Evolutionary conservation across 2,113 vertebrate genomes (phyloP).

Genomic region (Barnardius zonarius): DNA sequence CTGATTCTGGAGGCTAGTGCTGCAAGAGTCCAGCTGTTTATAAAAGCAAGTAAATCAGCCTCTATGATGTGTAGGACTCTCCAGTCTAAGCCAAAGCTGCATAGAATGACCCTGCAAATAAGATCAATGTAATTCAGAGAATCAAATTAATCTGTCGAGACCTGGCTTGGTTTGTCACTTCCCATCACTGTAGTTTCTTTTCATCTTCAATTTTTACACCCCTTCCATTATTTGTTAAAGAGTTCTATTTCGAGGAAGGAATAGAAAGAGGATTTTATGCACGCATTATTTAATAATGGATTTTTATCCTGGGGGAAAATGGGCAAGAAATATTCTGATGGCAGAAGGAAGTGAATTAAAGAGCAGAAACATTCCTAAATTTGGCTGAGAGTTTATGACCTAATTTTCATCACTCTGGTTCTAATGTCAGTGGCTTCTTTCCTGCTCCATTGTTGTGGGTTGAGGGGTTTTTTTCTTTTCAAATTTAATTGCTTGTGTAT

Average conservation of each 20-base stretch:
- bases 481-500: slow-evolving; percentile 43
- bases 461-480: background rate
- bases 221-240: background rate
- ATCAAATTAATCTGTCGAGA: slow-evolving; percentile 26
- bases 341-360: slow-evolving; percentile 45
- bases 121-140: slow-evolving; percentile 2
- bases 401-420: slow-evolving; percentile 36
- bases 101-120: background rate
- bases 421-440: slow-evolving; percentile 21
- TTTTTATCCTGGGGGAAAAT: background rate
- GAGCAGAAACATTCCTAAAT: background rate
- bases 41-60: background rate
- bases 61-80: background rate
- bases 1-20: background rate
- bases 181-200: background rate
- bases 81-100: background rate
- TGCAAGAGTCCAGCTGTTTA: background rate
- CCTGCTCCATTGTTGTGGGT: background rate
- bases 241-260: slow-evolving; percentile 10
- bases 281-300: slow-evolving; percentile 12
- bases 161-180: slow-evolving; percentile 24
- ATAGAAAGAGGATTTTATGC: slow-evolving; percentile 5
- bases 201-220: slow-evolving; percentile 17
- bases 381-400: background rate
- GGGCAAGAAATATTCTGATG: slow-evolving; percentile 35